Evolutionary conservation across 2,888 invertebrate species (phyloP).

Genomic region (Alcis repandata): DNA sequence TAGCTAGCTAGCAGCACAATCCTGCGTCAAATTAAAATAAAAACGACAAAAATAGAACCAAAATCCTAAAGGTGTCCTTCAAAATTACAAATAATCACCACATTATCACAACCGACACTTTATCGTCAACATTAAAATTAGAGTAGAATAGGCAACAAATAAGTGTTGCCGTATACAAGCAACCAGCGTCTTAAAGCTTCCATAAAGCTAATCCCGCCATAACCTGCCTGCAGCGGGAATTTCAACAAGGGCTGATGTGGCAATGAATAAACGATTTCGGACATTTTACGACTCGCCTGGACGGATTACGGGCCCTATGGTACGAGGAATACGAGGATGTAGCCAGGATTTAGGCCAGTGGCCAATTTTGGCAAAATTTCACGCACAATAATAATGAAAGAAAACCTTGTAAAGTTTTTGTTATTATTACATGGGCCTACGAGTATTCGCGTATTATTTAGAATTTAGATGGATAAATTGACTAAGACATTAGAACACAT

Average conservation of each 20-base stretch:
- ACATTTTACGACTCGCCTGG: conserved; percentile 68
- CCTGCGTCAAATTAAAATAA: not conserved
- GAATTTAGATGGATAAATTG: too few species aligned
- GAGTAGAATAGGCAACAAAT: conserved; percentile 21
- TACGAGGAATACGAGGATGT: conserved; percentile 12
- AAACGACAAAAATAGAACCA: not conserved
- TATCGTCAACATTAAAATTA: conserved; percentile 14
- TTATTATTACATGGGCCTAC: too few species aligned
- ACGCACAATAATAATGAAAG: not conserved
- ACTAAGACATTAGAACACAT: too few species aligned
- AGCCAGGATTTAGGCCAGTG: not conserved
- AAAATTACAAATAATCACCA: conserved; percentile 8
- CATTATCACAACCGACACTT: conserved; percentile 9
- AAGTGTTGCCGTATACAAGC: conserved; percentile 16
- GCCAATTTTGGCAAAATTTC: not conserved
- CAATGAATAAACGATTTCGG: conserved; percentile 80
- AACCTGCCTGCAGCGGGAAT: conserved; percentile 64
- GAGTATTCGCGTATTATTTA: too few species aligned
- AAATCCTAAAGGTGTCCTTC: not conserved
- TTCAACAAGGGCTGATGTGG: conserved; percentile 75
- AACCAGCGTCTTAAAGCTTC: conserved; percentile 18
- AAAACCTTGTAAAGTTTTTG: too few species aligned
- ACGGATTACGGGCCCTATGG: conserved; percentile 56
- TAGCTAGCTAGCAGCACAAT: too few species aligned
- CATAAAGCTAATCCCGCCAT: conserved; percentile 50